These are phyloP conservation scores for Dendrolimus kikuchii DNA, from an alignment of 1,140 invertebrate species.

Conservation along the genomic window DNA sequence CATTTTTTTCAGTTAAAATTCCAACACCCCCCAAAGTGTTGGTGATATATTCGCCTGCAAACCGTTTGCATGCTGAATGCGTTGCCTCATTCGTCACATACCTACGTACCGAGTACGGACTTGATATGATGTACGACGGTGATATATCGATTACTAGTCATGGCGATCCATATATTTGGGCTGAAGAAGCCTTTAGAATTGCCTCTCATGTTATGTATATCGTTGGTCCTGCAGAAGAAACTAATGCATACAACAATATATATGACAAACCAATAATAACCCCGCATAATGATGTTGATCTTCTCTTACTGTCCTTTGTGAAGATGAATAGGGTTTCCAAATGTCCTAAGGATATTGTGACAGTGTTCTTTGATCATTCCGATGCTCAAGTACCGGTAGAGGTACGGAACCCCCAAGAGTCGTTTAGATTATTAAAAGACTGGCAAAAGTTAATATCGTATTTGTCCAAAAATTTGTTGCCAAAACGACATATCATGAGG, in stretches of 20 bases:
- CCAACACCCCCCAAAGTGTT: conserved; percentile 50
- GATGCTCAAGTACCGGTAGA: conserved; percentile 41
- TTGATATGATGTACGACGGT: conserved; percentile 52
- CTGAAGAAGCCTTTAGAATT: conserved; percentile 36
- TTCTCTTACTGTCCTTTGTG: conserved; percentile 33
- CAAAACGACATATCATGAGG: conserved; percentile 46
- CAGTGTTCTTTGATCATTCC: conserved; percentile 57
- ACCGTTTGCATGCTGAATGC: conserved; percentile 50
- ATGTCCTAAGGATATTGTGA: conserved; percentile 39
- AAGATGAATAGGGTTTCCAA: conserved; percentile 20
- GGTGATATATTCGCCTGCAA: conserved; percentile 47
- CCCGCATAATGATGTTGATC: conserved; percentile 41
- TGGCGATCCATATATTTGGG: conserved; percentile 53
- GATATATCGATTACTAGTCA: conserved; percentile 46
- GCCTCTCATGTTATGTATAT: conserved; percentile 51
- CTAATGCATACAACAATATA: conserved; percentile 48
- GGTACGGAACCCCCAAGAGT: conserved; percentile 31
- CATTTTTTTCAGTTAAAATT: conserved; percentile 26
- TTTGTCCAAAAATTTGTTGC: conserved; percentile 50
- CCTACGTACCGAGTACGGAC: conserved; percentile 44
- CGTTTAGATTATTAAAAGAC: conserved; percentile 46
- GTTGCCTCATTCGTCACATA: conserved; percentile 48
- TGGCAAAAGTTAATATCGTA: conserved; percentile 55
- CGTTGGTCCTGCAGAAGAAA: conserved; percentile 43
- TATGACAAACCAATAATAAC: conserved; percentile 53